Conservation (phyloP, 2,888 invertebrate genomes). For the Noctua comes region DNA sequence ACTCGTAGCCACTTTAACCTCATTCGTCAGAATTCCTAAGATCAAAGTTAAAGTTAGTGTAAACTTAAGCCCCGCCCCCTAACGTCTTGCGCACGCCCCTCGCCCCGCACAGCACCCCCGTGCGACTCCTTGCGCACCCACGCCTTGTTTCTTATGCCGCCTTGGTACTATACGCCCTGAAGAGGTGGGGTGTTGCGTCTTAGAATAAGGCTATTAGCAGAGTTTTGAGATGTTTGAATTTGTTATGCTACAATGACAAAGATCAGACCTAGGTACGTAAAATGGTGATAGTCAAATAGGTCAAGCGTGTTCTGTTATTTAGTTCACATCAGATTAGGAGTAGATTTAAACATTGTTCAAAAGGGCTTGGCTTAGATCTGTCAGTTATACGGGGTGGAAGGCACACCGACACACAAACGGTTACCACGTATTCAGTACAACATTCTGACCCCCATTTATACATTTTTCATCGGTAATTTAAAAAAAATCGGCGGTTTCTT, state of each 20-base stretch:
- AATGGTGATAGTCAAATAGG: not conserved
- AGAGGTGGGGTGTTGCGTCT: conserved; percentile 39
- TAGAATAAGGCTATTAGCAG: conserved; percentile 14
- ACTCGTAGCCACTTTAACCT: conserved; percentile 34
- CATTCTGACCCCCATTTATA: too few relatives aligned
- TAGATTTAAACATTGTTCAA: too few relatives aligned
- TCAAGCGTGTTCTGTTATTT: too few relatives aligned
- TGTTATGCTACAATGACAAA: not conserved
- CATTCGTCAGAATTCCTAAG: conserved; percentile 46
- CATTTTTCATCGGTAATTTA: too few relatives aligned
- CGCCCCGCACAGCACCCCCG: conserved; percentile 64
- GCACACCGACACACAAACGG: too few relatives aligned
- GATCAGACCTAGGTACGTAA: not conserved
- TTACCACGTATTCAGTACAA: too few relatives aligned
- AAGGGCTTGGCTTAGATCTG: too few relatives aligned
- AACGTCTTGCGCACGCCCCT: conserved; percentile 77
- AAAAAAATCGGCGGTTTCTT: too few relatives aligned
- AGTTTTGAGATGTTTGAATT: not conserved
- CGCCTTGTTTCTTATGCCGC: conserved; percentile 75
- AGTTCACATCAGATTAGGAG: too few relatives aligned
- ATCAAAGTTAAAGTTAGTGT: conserved; percentile 62
- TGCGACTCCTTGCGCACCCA: conserved; percentile 71
- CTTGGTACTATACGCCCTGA: conserved; percentile 57
- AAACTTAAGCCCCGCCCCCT: conserved; percentile 81
- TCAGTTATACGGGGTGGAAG: too few relatives aligned